Conservation (phyloP, 2,888 invertebrate species). For the Drosophila eohydei region DNA sequence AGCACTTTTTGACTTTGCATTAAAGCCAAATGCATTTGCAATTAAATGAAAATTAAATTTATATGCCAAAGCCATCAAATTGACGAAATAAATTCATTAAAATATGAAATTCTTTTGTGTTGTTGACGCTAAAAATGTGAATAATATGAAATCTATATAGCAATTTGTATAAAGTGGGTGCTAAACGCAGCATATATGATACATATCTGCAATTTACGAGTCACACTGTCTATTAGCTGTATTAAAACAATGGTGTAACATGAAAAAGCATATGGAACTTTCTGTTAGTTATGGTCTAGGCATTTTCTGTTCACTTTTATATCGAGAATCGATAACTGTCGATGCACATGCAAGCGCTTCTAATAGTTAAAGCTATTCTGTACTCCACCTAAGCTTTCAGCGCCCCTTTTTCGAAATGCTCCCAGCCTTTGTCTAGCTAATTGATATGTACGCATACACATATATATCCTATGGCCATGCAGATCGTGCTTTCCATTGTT, state of each 20-base stretch:
- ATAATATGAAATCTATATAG: background rate
- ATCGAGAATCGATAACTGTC: no score
- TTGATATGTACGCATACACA: background rate
- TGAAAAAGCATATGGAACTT: no score
- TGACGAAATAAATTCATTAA: background rate
- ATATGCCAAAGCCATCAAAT: constrained; percentile 25
- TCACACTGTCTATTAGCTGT: background rate
- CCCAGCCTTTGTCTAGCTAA: background rate
- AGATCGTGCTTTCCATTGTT: background rate
- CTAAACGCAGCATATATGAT: background rate
- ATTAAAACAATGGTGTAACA: no score
- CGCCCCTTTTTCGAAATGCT: background rate
- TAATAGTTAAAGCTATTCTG: no score
- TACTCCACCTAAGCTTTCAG: no score
- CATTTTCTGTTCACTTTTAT: no score
- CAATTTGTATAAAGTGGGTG: background rate
- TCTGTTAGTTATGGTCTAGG: no score
- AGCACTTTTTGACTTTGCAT: constrained; percentile 38
- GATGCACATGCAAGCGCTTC: no score
- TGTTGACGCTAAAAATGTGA: constrained; percentile 1
- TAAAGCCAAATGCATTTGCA: constrained; percentile 37
- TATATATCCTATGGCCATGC: background rate
- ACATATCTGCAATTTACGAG: background rate
- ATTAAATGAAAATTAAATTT: constrained; percentile 29
- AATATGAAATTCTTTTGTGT: constrained; percentile 3